These are phyloP conservation scores for Acipenser transmontanus DNA, from an alignment of 2,797 vertebrate species.

Conservation along the genomic window DNA sequence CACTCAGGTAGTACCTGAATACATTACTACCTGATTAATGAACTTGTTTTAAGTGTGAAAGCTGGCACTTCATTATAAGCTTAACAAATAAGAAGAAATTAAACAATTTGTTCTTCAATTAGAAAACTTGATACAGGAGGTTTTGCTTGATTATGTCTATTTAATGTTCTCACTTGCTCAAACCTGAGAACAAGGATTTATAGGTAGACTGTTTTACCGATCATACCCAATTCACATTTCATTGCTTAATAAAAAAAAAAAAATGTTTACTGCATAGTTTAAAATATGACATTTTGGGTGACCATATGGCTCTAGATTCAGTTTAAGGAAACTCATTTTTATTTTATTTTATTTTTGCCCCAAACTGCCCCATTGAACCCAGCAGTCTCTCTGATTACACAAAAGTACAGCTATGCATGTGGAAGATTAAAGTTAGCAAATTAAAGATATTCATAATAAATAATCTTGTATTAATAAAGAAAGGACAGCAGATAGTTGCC, in stretches of 20 bases:
- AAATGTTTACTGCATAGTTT: too few species aligned
- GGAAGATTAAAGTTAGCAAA: too few species aligned
- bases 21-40: slow-evolving; percentile 72
- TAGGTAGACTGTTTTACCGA: not conserved
- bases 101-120: slow-evolving; percentile 70
- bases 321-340: too few species aligned
- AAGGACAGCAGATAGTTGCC: not conserved
- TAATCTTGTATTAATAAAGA: not conserved
- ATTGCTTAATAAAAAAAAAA: too few species aligned
- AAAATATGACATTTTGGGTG: too few species aligned
- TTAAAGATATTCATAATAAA: too few species aligned
- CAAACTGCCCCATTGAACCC: too few species aligned
- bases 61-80: slow-evolving; percentile 62
- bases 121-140: slow-evolving; percentile 46
- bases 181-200: not conserved
- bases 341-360: too few species aligned
- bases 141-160: slow-evolving; percentile 61
- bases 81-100: slow-evolving; percentile 63
- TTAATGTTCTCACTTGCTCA: slow-evolving; percentile 31
- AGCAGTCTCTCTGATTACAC: too few species aligned
- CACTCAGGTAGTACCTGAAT: slow-evolving; percentile 64
- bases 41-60: slow-evolving; percentile 72
- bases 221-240: too few species aligned
- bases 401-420: too few species aligned
- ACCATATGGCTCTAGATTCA: too few species aligned